Base-by-base conservation (phyloP, 2,797 vertebrate species). In the Diplodus sargus region DNA sequence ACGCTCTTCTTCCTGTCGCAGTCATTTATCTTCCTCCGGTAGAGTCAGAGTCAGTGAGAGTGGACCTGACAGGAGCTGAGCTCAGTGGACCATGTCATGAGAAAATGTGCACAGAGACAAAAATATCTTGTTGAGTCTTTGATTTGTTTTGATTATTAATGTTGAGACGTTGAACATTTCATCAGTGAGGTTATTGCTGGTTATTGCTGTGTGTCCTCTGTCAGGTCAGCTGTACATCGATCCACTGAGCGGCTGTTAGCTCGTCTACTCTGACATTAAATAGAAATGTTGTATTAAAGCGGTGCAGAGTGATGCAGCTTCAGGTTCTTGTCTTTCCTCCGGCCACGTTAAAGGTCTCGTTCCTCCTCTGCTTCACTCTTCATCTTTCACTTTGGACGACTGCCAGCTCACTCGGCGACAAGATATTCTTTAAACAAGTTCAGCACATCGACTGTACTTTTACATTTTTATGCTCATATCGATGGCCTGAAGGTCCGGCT, bases 11-110 rank as follows among this genome's bases (percentile, higher is more conserved):
- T 73, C 23, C 60, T 8, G 15, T 63, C 9, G 5, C 45, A 39
- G 72, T 60, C 59, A 54, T 78, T 82, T 75, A 48, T 80, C 77
- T 72, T 72, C 51, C 64, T 78, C 54, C 30, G 15, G 17, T 53
- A 43, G 6, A 7, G 7, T 69, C 15, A 73, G 70, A 73, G 8
- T 20, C 47, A 5, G 60, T 47, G 77, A 66, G n/a, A 62, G 51
- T 70, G 48, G 43, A 51, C 30, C 51, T 70, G 43, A 56, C 39
- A 63, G 57, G 13, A 18, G 22, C 69, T 85, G 47, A 72, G 81
- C 43, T 45, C 67, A 59, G 57, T 5, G 56, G 51, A 73, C 42
- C 67, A 25, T 75, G 71, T 45, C 45, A 80, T 85, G 49, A 74
- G 58, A 72, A 72, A 66, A 63, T 22, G 17, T 62, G n/a, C 14